A percentile compares a stretch with the other conserved stretches of the same genome.
Evolutionary conservation across 2,888 invertebrate genomes (phyloP).

Genomic region (Ptilodon capucinus): DNA sequence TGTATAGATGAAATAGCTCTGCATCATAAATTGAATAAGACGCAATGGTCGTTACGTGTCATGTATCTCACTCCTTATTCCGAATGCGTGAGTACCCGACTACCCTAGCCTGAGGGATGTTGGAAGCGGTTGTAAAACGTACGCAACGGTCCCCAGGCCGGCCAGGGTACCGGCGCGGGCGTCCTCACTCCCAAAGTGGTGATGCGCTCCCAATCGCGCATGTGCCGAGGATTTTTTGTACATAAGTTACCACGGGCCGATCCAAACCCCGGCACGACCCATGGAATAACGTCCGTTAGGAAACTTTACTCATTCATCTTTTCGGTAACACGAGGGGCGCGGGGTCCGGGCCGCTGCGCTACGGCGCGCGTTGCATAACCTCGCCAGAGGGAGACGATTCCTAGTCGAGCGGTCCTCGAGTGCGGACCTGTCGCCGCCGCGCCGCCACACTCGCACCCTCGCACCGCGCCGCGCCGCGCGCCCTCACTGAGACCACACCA

Average conservation of each 20-base stretch:
- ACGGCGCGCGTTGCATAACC: slow-evolving; percentile 72
- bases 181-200: slow-evolving; percentile 24
- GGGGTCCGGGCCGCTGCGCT: slow-evolving; percentile 66
- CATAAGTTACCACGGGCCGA: slow-evolving; percentile 67
- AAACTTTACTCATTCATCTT: slow-evolving; percentile 81
- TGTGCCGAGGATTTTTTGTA: slow-evolving; percentile 63
- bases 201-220: slow-evolving; percentile 46
- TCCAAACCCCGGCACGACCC: slow-evolving; percentile 64
- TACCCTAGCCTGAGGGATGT: background rate
- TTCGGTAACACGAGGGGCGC: slow-evolving; percentile 73
- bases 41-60: background rate
- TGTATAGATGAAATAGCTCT: too few species aligned
- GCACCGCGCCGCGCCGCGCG: slow-evolving; percentile 32
- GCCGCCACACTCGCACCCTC: slow-evolving; percentile 18
- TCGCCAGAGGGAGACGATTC: slow-evolving; percentile 55
- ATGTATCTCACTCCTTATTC: background rate
- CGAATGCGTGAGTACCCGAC: background rate
- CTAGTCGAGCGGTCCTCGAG: slow-evolving; percentile 55
- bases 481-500: slow-evolving; percentile 26
- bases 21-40: background rate
- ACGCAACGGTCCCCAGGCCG: background rate
- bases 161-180: slow-evolving; percentile 40
- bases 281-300: slow-evolving; percentile 74
- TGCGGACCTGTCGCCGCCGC: slow-evolving; percentile 43
- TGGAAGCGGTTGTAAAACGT: background rate